phyloP scores from a whole-genome alignment of 2,888 invertebrate genomes.

The Oligia latruncula region DNA sequence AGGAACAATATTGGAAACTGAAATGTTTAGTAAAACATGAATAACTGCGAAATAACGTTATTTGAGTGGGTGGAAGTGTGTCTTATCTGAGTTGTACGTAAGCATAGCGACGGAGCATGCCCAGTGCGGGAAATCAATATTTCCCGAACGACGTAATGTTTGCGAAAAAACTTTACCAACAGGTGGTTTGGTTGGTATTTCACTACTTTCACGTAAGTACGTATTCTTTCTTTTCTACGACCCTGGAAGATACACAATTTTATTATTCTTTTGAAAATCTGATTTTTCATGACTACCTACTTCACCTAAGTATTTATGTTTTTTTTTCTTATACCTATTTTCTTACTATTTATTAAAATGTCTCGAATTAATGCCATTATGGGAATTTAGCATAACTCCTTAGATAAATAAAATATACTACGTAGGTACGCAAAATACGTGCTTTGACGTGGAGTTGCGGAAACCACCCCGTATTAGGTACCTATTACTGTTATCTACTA shows the following conservation, averaged over 20 bases:
- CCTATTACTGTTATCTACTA: too few species aligned
- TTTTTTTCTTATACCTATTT: neutral
- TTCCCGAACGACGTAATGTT: slow-evolving; percentile 64
- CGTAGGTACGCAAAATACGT: too few species aligned
- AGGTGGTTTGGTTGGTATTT: slow-evolving; percentile 71
- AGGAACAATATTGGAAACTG: slow-evolving; percentile 29
- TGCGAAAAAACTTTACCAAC: slow-evolving; percentile 75
- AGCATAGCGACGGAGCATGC: slow-evolving; percentile 80
- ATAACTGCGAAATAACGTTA: slow-evolving; percentile 54
- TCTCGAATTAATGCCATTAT: neutral
- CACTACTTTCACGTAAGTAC: neutral
- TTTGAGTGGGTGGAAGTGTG: slow-evolving; percentile 79
- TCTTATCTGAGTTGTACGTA: slow-evolving; percentile 80
- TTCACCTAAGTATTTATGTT: neutral
- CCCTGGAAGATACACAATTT: neutral
- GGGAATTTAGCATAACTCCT: neutral
- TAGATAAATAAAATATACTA: neutral
- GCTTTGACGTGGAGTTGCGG: too few species aligned
- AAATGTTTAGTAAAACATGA: slow-evolving; percentile 50
- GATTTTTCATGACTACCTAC: neutral
- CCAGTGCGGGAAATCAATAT: slow-evolving; percentile 86
- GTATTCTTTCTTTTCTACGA: neutral
- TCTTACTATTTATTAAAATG: neutral
- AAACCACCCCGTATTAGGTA: too few species aligned
- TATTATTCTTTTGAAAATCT: neutral